Base-by-base conservation (phyloP, 2,888 invertebrate species). In the Anticlea derivata region DNA sequence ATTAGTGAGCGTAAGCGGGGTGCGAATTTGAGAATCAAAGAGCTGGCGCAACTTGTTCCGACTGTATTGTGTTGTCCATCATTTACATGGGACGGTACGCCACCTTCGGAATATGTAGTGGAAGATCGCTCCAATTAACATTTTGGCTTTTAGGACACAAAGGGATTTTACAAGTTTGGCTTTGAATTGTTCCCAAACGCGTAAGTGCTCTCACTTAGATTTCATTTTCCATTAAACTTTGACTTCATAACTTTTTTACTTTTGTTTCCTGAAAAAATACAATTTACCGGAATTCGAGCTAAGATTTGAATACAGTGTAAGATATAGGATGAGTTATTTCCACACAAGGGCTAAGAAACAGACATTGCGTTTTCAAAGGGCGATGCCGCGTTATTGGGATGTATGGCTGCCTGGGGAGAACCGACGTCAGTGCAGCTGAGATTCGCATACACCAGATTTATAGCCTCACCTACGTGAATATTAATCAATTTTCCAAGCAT, bases 1-100 rank as follows among this genome's bases (percentile, higher is more conserved):
- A 90, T 90, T 90, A 89, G 83, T 86, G 83, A 86, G 89, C 89
- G 88, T 88, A 85, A 88, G 83, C 86, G 76, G 90, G 88, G 88
- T 88, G 89, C 82, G 86, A 87, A 87, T 87, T 86, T 83, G 82
- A 77, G 79, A 88, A 87, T 85, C 87, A 88, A 87, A 87, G 87
- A 86, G 86, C 75, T 71, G 72, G 70, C 69, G 68, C 76, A 80
- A 86, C 78, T 86, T 82, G 79, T 83, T 77, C 75, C 59, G 67
- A 71, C 77, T 75, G 78, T 68, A 87, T 86, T 88, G 87, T 87
- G 78, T 75, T 67, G 71, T 67, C 80, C 83, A 80, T 81, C 82
- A 86, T 86, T 86, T 86, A 86, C 86, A 85, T 86, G 86, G 83
- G 83, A 84, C 75, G 86, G 82, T 81, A 84, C 74, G 66, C 73